Percentiles rank a stretch among this genome's conserved stretches.
Evolutionary conservation across 2,113 vertebrate species (phyloP).

Genomic region (Arenaria interpres): DNA sequence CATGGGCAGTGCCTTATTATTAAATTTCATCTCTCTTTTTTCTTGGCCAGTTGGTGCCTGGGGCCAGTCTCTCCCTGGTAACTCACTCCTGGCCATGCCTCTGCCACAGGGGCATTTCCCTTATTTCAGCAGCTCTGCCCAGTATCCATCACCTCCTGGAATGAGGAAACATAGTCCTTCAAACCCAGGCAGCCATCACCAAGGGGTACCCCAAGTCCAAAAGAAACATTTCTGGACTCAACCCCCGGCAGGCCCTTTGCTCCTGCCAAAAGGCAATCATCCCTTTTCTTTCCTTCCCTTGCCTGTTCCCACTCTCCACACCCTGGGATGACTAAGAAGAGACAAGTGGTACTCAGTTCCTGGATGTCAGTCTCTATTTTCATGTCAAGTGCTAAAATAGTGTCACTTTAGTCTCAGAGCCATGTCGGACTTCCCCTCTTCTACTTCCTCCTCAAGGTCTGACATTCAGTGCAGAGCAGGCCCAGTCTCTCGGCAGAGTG

Average conservation of each 20-base stretch:
- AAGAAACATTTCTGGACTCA: neutral
- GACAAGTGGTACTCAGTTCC: neutral
- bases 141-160: neutral
- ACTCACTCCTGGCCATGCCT: neutral
- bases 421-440: neutral
- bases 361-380: neutral
- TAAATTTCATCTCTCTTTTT: neutral
- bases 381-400: neutral
- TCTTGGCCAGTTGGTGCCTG: neutral
- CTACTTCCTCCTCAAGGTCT: neutral
- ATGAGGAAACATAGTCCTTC: neutral
- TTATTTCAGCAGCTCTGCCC: neutral
- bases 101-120: neutral
- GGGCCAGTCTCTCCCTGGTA: accelerated
- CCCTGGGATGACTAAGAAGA: neutral
- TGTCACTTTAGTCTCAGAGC: neutral
- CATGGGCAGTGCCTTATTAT: neutral
- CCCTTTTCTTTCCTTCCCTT: neutral
- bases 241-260: neutral
- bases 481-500: neutral
- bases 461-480: neutral
- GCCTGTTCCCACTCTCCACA: neutral
- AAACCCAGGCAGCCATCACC: neutral
- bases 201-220: neutral
- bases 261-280: neutral